Percentiles rank a stretch among this genome's conserved stretches.
phyloP scores from a whole-genome alignment of 2,113 vertebrate genomes.

The Ictalurus furcatus region DNA sequence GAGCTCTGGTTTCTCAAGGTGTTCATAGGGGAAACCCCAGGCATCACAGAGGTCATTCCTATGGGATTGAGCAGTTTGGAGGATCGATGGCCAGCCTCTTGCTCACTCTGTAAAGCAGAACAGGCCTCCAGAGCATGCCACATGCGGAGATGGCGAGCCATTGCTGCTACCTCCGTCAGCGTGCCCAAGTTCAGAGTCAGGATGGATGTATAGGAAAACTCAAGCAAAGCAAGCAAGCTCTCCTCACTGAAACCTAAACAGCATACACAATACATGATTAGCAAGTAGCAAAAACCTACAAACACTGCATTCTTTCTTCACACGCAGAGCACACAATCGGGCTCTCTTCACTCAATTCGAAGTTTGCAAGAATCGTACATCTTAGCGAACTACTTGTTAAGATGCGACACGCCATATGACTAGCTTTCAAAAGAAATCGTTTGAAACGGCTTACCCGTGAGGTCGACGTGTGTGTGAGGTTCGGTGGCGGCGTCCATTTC shows the following conservation, averaged over 20 bases:
- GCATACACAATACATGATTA: slow-evolving; percentile 28
- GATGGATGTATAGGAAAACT: slow-evolving; percentile 80
- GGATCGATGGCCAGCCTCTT: slow-evolving; percentile 50
- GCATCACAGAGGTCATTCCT: slow-evolving; percentile 42
- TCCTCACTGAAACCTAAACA: slow-evolving; percentile 74
- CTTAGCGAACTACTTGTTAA: neutral
- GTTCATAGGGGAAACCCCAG: slow-evolving; percentile 33
- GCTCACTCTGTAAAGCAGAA: slow-evolving; percentile 72
- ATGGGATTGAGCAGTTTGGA: slow-evolving; percentile 42
- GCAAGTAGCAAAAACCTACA: slow-evolving; percentile 26
- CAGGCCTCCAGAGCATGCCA: slow-evolving; percentile 80
- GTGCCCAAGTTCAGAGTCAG: slow-evolving; percentile 70
- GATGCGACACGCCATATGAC: neutral
- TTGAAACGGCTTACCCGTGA: slow-evolving; percentile 67
- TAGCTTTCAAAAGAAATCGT: neutral
- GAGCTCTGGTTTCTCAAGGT: slow-evolving; percentile 10
- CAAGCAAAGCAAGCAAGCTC: slow-evolving; percentile 75
- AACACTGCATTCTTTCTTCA: neutral
- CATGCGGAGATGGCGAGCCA: slow-evolving; percentile 81
- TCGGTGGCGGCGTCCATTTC: slow-evolving; percentile 71
- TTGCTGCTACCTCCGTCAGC: slow-evolving; percentile 74
- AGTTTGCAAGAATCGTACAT: neutral
- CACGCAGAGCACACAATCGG: neutral
- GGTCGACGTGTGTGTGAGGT: slow-evolving; percentile 71
- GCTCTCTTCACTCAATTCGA: neutral